Percentiles rank a stretch among this genome's conserved stretches.
phyloP scores from a whole-genome alignment of 2,797 vertebrate species.

The Urocyon cinereoargenteus region DNA sequence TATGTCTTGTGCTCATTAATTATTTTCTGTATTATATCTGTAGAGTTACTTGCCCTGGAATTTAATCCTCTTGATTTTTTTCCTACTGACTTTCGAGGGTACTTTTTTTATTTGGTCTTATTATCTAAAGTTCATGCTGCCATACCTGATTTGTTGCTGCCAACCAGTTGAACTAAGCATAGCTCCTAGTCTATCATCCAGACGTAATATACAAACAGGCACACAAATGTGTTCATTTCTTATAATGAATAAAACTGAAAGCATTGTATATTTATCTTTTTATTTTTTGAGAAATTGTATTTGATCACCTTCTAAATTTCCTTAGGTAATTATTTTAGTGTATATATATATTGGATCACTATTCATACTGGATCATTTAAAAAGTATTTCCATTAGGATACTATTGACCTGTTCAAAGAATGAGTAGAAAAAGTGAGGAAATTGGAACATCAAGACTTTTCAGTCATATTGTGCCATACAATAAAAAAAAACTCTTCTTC shows the following conservation, averaged over 20 bases:
- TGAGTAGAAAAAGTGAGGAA: constrained; percentile 12
- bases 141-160: not conserved
- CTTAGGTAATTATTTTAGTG: not conserved
- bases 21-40: not conserved
- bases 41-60: constrained; percentile 8
- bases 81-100: not conserved
- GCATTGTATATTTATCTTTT: not conserved
- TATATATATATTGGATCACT: not conserved
- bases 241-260: not conserved
- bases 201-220: not conserved
- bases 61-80: not conserved
- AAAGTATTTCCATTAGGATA: constrained; percentile 49
- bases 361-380: constrained; percentile 22
- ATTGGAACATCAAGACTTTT: not conserved
- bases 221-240: not conserved
- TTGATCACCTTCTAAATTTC: not conserved
- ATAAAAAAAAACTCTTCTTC: constrained; percentile 24
- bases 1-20: not conserved
- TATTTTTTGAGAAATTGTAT: not conserved
- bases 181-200: not conserved
- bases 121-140: not conserved
- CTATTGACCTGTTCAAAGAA: constrained; percentile 59
- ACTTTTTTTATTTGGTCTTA: not conserved
- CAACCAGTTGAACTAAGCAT: not conserved
- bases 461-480: constrained; percentile 52